Evolutionary conservation across 2,113 vertebrate genomes (phyloP).

Genomic region (Albula glossodonta): DNA sequence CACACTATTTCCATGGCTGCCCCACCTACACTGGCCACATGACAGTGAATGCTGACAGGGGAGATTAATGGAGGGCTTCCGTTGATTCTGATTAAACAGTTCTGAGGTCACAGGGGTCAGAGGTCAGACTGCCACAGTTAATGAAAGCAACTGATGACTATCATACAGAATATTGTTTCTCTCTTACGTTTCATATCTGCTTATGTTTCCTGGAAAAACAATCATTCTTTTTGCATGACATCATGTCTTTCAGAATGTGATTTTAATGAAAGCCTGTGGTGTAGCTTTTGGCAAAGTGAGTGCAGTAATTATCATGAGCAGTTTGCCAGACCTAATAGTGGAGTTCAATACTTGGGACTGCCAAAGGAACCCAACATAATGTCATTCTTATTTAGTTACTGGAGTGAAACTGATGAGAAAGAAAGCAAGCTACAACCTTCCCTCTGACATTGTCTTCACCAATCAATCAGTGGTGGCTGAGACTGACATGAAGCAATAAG

Average conservation of each 20-base stretch:
- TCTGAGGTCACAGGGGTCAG: not conserved
- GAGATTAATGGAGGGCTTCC: not conserved
- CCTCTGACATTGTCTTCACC: not conserved
- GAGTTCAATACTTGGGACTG: constrained; percentile 35
- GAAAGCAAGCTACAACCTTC: not conserved
- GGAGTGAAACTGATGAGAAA: constrained; percentile 24
- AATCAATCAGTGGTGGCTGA: constrained; percentile 27
- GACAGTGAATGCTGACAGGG: not conserved
- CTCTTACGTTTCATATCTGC: constrained; percentile 27
- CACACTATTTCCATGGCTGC: not conserved
- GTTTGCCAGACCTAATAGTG: constrained; percentile 54
- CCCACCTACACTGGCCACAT: not conserved
- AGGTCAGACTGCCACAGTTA: not conserved
- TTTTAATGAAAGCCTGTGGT: constrained; percentile 69
- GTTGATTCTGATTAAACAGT: not conserved
- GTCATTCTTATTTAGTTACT: constrained; percentile 1
- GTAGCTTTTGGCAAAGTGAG: constrained; percentile 56
- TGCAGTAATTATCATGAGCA: constrained; percentile 52
- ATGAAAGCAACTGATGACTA: not conserved
- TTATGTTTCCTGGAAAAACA: constrained; percentile 41
- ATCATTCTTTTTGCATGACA: constrained; percentile 54
- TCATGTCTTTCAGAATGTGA: constrained; percentile 55
- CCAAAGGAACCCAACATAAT: constrained; percentile 32
- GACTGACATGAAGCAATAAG: not conserved
- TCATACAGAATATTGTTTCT: not conserved